Base-by-base conservation (phyloP, 2,888 invertebrate genomes). In the Carterocephalus palaemon region DNA sequence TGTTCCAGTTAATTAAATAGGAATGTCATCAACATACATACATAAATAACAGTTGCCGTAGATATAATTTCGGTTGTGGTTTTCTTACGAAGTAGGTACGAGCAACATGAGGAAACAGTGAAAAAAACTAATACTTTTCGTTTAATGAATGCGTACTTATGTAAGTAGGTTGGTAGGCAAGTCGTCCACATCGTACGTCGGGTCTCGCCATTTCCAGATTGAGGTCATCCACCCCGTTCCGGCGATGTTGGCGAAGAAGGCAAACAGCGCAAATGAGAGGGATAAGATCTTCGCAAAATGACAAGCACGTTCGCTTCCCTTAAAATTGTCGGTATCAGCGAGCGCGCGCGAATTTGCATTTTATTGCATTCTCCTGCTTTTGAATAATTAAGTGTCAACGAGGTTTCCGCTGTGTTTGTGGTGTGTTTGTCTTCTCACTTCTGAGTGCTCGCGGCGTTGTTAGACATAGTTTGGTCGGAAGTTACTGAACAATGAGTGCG, bases 331-430 rank as follows among this genome's bases (percentile, higher is more conserved):
- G 52, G 49, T 46, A 26, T 34, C 48, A 37, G 29, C 39, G 28
- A 46, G 47, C 43, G 45, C 40, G 48, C 45, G 48, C 42, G 47
- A 52, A 59, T 61, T 61, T 61, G 58, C 62, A 62, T 62, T 56
- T 56, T 57, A 62, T 61, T 62, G 60, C 60, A 61, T 54, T 57
- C 54, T 39, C 49, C 41, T 51, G 48, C 47, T 43, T 31, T 47
- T 48, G 53, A 55, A 52, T 58, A 60, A 59, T 56, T 56, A 57
- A 54, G 60, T 57, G 54, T 55, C 54, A 51, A 41, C 23, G 16
- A 40, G 28, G 46, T 51, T 37, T 34, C 36, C 26, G 36, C 31
- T 36, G 23, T 28, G 31, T 15, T 42, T 36, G 43, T 17, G 29
- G n/a, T 20, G 19, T 33, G 7, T 41, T 42, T n/a, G 28, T 12